A percentile compares a stretch with the other conserved stretches of the same genome.
Conservation (phyloP, 2,113 vertebrate genomes). For the Myrmophylax atrothorax region DNA sequence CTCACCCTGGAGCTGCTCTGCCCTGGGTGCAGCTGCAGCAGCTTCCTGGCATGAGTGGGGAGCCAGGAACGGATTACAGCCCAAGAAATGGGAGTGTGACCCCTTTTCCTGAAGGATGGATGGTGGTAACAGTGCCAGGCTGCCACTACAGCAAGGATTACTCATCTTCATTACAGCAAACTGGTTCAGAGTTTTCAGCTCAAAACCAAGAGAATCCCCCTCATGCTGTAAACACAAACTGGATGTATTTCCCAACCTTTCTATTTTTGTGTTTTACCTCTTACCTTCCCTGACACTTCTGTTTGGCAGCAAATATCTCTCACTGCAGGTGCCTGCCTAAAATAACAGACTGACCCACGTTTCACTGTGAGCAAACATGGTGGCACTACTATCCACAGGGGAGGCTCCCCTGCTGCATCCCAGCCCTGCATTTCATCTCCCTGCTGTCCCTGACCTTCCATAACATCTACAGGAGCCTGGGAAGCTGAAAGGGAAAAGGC, state of each 20-base stretch:
- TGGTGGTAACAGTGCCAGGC: fast-evolving
- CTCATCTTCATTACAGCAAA: background rate
- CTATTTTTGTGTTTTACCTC: background rate
- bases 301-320: background rate
- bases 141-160: background rate
- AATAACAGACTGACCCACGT: background rate
- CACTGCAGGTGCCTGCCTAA: background rate
- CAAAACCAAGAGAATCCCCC: background rate
- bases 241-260: fast-evolving
- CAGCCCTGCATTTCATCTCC: background rate
- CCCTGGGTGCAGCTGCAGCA: background rate
- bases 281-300: background rate
- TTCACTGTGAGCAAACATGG: too few species aligned
- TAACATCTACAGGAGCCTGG: background rate
- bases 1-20: background rate
- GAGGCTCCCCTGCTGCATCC: background rate
- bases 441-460: background rate
- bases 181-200: background rate
- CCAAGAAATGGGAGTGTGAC: background rate
- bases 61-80: background rate
- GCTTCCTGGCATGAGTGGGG: background rate
- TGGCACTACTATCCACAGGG: background rate
- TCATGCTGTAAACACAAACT: background rate
- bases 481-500: background rate
- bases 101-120: background rate